Base-by-base conservation (phyloP, 2,113 vertebrate genomes). In the Etia nguti region DNA sequence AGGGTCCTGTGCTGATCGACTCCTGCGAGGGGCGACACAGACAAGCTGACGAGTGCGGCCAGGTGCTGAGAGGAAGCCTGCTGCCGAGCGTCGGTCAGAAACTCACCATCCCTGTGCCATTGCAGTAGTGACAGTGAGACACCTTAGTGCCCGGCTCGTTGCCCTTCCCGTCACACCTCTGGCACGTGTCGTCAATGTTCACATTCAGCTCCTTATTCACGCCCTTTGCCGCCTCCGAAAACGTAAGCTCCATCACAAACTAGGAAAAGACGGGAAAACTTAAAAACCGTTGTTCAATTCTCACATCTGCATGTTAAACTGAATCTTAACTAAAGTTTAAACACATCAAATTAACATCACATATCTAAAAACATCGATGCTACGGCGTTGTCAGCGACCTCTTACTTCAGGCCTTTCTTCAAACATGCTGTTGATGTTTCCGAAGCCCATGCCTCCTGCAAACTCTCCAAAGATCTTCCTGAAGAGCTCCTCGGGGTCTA, bases 401-500 rank as follows among this genome's bases (percentile, higher is more conserved):
- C 94, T 82, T 90, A 99, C 98, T 97, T 99, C 98, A 16, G 98
- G 98, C 0, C 97, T 97, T 82, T 98, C 97, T 38, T 97, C 97
- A 82, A 99, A 99, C 38, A 98, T 96, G 34, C 38, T 94, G 93
- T 97, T 95, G 70, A 99, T 96, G 89, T 98, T 96, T 1, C 97
- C 97, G 0, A 99, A 99, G n/a, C 95, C 92, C 59, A 18, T 80
- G 4, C 96, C 97, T 2, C 97, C 97, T 0, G 97, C 95, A 55
- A 99, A 99, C 83, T 99, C 98, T 13, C 98, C 98, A 0, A 99
- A 99, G 92, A 99, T 99, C 95, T 97, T 99, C 84, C 97, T 96
- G 95, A 99, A 99, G 4, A 99, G 97, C 88, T 99, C 98, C 91
- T 99, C 98, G 0, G 98, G 98, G 81, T 99, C 96, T 0, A 99